These are phyloP conservation scores for Cyprinus carpio DNA, from an alignment of 2,113 vertebrate species.

Conservation along the genomic window DNA sequence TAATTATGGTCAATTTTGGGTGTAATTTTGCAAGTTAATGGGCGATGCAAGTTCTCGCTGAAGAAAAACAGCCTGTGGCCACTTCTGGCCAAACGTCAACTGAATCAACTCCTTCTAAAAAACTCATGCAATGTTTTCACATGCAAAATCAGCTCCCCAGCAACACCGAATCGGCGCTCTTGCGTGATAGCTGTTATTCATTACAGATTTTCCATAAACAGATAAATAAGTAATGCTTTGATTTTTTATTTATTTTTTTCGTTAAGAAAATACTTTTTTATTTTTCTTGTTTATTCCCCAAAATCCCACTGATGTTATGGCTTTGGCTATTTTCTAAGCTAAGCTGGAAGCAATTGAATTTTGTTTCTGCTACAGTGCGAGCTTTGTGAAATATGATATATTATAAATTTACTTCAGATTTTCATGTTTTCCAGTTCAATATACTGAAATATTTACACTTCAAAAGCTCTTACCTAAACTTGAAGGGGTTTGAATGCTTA, in stretches of 20 bases:
- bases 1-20: background rate
- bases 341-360: slow-evolving; percentile 6
- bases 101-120: background rate
- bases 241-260: background rate
- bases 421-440: background rate
- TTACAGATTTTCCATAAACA: background rate
- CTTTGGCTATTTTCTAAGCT: background rate
- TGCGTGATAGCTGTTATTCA: background rate
- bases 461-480: background rate
- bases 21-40: background rate
- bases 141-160: slow-evolving; percentile 20
- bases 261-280: background rate
- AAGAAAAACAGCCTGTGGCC: slow-evolving; percentile 6
- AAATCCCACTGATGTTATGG: background rate
- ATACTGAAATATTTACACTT: background rate
- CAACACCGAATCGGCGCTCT: background rate
- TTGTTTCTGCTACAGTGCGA: background rate
- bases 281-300: background rate
- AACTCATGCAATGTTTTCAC: slow-evolving; percentile 31
- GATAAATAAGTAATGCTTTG: background rate
- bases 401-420: background rate
- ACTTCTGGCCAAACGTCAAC: slow-evolving; percentile 12
- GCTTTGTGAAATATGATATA: background rate
- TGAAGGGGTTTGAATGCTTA: background rate
- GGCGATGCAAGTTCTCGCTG: background rate